Percentiles rank a stretch among this genome's conserved stretches.
Conservation (phyloP, 1,140 invertebrate species). For the Ceratina australensis region DNA sequence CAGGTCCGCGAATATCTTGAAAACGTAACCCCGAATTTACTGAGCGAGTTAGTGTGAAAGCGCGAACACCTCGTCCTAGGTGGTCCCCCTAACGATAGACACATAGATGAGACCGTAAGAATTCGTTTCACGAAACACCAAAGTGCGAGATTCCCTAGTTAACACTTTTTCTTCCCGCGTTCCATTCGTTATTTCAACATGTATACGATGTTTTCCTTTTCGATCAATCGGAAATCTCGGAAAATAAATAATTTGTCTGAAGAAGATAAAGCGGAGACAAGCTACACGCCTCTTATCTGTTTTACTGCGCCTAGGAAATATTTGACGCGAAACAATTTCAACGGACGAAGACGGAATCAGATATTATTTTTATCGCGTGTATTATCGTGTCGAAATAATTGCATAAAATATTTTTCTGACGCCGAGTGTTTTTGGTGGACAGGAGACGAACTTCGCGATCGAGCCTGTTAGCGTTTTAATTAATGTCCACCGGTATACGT, state of each 20-base stretch:
- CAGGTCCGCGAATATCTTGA: conserved; percentile 46
- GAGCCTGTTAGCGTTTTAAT: conserved; percentile 6
- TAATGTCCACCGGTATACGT: conserved; percentile 8
- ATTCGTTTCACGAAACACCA: conserved; percentile 30
- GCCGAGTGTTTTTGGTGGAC: not conserved
- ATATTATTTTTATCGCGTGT: no score
- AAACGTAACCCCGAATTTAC: conserved; percentile 56
- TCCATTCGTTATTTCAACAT: not conserved
- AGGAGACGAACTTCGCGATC: not conserved
- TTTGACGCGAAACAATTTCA: not conserved
- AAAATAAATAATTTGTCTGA: conserved; percentile 8
- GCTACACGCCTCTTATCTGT: no score
- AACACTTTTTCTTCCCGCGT: conserved; percentile 26
- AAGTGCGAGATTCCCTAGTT: conserved; percentile 25
- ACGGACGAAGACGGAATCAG: not conserved
- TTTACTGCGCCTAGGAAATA: no score
- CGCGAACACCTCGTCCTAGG: conserved; percentile 43
- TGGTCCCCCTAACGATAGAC: conserved; percentile 48
- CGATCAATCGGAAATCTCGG: conserved; percentile 38
- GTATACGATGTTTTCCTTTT: conserved; percentile 44
- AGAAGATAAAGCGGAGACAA: no score
- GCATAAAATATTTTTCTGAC: no score
- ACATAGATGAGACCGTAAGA: conserved; percentile 4
- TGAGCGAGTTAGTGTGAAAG: conserved; percentile 7
- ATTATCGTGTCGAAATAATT: no score